A percentile compares a stretch with the other conserved stretches of the same genome.
Evolutionary conservation across 2,888 invertebrate genomes (phyloP).

Genomic region (Cosmorhoe ocellata): DNA sequence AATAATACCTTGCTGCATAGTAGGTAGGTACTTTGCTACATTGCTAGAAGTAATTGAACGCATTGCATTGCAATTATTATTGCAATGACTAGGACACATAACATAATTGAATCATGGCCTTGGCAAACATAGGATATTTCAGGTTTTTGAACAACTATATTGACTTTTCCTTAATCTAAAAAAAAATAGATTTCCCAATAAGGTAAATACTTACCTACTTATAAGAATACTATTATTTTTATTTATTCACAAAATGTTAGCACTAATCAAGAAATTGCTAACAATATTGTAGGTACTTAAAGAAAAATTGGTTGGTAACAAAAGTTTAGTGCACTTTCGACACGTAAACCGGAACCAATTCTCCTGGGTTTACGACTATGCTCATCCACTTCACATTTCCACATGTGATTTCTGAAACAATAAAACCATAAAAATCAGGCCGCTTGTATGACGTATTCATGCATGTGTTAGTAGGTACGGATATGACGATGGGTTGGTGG

Average conservation of each 20-base stretch:
- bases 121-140: no score
- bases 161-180: no score
- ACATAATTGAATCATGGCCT: no score
- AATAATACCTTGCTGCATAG: no score
- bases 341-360: constrained; percentile 47
- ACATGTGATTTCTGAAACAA: constrained; percentile 35
- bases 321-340: constrained; percentile 15
- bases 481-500: constrained; percentile 40
- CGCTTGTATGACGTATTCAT: constrained; percentile 47
- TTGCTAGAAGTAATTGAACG: constrained; percentile 11
- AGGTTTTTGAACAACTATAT: no score
- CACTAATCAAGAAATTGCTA: no score
- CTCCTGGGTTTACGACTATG: constrained; percentile 33
- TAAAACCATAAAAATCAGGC: constrained; percentile 44
- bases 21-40: not conserved
- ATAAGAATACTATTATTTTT: no score
- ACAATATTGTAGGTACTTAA: no score
- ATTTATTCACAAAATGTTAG: no score
- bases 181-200: no score
- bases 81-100: constrained; percentile 14
- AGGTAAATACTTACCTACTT: no score
- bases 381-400: constrained; percentile 14
- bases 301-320: not conserved
- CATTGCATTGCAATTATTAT: not conserved
- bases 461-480: constrained; percentile 47